Evolutionary conservation across 2,113 vertebrate species (phyloP).

Genomic region (Tetraodon nigroviridis): DNA sequence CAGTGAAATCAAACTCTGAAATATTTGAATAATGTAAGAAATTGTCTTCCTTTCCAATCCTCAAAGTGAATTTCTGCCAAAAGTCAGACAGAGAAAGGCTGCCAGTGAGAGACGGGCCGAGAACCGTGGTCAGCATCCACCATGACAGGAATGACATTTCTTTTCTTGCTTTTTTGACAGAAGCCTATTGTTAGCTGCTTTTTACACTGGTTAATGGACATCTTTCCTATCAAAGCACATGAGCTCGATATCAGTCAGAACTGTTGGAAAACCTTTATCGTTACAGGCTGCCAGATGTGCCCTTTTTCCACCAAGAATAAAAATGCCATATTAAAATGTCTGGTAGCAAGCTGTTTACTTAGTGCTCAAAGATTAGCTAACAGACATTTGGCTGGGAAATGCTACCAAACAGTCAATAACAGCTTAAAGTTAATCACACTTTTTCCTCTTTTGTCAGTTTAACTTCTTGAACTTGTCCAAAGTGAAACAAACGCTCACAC

Average conservation of each 20-base stretch:
- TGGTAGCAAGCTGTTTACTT: slow-evolving; percentile 1
- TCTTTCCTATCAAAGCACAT: slow-evolving; percentile 60
- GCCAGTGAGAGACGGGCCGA: slow-evolving; percentile 46
- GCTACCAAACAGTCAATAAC: background rate
- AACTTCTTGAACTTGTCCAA: slow-evolving; percentile 16
- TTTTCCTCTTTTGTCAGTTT: slow-evolving; percentile 10
- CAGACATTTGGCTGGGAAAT: background rate
- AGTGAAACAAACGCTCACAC: slow-evolving; percentile 11
- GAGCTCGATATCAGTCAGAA: slow-evolving; percentile 65
- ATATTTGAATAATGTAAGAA: slow-evolving; percentile 76
- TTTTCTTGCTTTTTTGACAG: slow-evolving; percentile 74
- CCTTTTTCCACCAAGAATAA: slow-evolving; percentile 8
- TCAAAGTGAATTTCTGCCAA: slow-evolving; percentile 75
- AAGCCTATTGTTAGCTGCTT: slow-evolving; percentile 70
- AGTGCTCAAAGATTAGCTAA: background rate
- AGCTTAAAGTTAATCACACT: slow-evolving; percentile 7
- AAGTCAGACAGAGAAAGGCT: slow-evolving; percentile 37
- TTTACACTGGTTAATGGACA: slow-evolving; percentile 68
- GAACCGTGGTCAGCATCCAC: slow-evolving; percentile 70
- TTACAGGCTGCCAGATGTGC: slow-evolving; percentile 15
- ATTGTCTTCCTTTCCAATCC: slow-evolving; percentile 68
- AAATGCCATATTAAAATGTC: background rate
- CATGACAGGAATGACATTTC: slow-evolving; percentile 76
- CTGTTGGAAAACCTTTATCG: slow-evolving; percentile 38
- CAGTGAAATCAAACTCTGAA: slow-evolving; percentile 69